These are phyloP conservation scores for Hipposideros larvatus DNA, from an alignment of 2,797 vertebrate species.

Conservation along the genomic window DNA sequence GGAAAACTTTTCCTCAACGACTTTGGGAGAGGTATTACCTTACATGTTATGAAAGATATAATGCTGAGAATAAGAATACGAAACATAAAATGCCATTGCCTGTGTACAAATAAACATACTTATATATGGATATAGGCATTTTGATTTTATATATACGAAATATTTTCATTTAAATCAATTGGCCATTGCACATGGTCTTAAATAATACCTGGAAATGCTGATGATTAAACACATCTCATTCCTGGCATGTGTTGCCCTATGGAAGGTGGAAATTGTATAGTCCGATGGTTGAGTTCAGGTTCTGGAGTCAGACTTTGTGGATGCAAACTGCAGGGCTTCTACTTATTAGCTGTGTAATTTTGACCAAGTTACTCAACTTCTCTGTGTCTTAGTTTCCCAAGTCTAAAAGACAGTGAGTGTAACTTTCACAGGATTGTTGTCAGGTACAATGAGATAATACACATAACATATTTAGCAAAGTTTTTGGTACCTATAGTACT, in stretches of 20 bases:
- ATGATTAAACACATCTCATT: neutral
- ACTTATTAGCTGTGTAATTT: slow-evolving; percentile 20
- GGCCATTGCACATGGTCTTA: neutral
- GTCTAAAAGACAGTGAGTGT: slow-evolving; percentile 2
- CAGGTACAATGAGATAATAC: slow-evolving; percentile 33
- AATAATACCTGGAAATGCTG: neutral
- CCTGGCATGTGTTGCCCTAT: neutral
- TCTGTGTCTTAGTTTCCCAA: slow-evolving; percentile 32
- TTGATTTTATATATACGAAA: slow-evolving; percentile 11
- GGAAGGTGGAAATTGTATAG: neutral
- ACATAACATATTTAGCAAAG: neutral
- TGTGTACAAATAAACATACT: neutral
- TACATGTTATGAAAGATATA: slow-evolving; percentile 1
- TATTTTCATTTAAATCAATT: slow-evolving; percentile 42
- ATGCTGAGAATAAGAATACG: slow-evolving; percentile 7
- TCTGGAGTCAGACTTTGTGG: neutral
- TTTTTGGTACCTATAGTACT: neutral
- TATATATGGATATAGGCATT: neutral
- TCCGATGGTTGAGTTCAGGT: neutral
- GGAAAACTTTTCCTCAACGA: neutral
- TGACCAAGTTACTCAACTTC: neutral
- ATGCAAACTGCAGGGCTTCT: neutral
- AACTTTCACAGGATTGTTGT: neutral
- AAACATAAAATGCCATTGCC: neutral
- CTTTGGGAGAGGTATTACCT: neutral